Conservation (phyloP, 2,888 invertebrate species). For the Helobdella robusta region DNA sequence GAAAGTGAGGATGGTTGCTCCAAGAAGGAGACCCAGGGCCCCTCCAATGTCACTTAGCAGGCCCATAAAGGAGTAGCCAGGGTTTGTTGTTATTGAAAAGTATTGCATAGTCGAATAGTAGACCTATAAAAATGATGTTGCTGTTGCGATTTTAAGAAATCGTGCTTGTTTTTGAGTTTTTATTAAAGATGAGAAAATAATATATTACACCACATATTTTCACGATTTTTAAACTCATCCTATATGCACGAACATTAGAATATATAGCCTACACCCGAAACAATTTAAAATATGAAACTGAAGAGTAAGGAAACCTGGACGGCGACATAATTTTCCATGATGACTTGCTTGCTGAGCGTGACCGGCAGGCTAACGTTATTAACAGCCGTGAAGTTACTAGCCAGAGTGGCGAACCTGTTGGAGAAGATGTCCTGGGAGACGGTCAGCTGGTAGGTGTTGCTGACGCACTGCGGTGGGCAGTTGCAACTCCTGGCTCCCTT, state of each 20-base stretch:
- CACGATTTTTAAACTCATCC: no score
- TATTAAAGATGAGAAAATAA: no score
- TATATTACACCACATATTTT: no score
- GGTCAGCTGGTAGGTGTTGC: slow-evolving; percentile 19
- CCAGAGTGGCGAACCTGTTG: slow-evolving; percentile 9
- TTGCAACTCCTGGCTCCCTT: slow-evolving; percentile 8
- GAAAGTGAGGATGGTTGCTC: slow-evolving; percentile 16
- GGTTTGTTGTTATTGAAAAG: slow-evolving; percentile 12
- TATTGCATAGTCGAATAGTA: slow-evolving; percentile 21
- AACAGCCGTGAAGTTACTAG: slow-evolving; percentile 3
- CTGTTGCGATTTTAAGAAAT: no score
- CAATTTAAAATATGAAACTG: no score
- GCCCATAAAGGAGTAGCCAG: slow-evolving; percentile 22
- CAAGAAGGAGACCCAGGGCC: slow-evolving; percentile 15
- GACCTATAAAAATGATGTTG: slow-evolving; percentile 10
- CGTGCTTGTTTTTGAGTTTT: no score
- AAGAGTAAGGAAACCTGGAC: slow-evolving; percentile 9
- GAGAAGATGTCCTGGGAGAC: slow-evolving; percentile 23
- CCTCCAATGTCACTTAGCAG: slow-evolving; percentile 23
- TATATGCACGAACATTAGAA: no score
- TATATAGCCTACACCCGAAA: no score
- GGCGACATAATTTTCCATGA: slow-evolving; percentile 18
- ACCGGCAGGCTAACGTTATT: slow-evolving; percentile 13
- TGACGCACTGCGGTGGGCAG: slow-evolving; percentile 22
- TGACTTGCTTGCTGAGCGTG: not conserved